Evolutionary conservation across 2,797 vertebrate genomes (phyloP).

Genomic region (Alosa sapidissima): DNA sequence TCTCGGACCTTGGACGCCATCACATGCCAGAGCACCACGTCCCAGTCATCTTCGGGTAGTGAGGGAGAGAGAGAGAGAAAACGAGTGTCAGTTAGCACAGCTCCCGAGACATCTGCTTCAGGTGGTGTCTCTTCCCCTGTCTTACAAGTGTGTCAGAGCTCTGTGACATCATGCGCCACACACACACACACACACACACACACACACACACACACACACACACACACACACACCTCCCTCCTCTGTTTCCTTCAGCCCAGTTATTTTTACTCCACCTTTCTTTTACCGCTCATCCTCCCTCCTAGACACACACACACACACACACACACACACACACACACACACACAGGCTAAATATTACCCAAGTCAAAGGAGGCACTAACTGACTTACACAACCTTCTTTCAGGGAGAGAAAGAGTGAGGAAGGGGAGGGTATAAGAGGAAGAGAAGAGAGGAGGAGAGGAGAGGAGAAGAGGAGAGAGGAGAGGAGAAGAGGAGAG

Average conservation of each 20-base stretch:
- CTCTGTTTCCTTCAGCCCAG: not conserved
- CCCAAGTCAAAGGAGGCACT: not conserved
- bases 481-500: no score
- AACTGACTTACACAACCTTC: no score
- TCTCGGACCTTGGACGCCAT: slow-evolving; percentile 99
- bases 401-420: no score
- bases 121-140: slow-evolving; percentile 32
- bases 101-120: not conserved
- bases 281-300: slow-evolving; percentile 12
- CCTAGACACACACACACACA: slow-evolving; percentile 31
- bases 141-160: slow-evolving; percentile 52
- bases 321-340: slow-evolving; percentile 24
- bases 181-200: not conserved
- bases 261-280: slow-evolving; percentile 5
- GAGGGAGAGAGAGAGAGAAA: slow-evolving; percentile 18
- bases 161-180: slow-evolving; percentile 51
- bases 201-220: slow-evolving; percentile 11
- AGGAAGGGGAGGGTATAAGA: no score
- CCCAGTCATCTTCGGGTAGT: slow-evolving; percentile 89
- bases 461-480: no score
- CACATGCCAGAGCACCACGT: slow-evolving; percentile 84
- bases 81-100: slow-evolving; percentile 56
- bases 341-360: not conserved
- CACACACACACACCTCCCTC: slow-evolving; percentile 1
- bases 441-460: no score